Evolutionary conservation across 2,888 invertebrate species (phyloP).

Genomic region (Dicyrtomina minuta): DNA sequence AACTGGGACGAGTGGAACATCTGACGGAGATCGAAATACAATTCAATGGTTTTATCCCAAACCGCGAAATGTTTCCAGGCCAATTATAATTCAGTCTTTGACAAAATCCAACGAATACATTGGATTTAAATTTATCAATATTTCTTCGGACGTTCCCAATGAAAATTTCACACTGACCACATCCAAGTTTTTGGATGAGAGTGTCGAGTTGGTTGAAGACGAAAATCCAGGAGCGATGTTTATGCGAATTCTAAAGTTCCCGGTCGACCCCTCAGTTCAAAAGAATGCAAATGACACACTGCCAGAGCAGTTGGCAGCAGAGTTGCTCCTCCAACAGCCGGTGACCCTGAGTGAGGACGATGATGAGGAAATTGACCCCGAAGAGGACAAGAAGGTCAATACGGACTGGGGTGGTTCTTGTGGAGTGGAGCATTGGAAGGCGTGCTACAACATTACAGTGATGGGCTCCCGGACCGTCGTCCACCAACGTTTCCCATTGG

Average conservation of each 20-base stretch:
- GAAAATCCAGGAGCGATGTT: background rate
- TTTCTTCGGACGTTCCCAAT: background rate
- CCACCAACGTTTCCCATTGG: slow-evolving; percentile 5
- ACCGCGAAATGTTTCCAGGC: background rate
- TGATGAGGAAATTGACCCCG: slow-evolving; percentile 9
- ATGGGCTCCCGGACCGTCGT: slow-evolving; percentile 1
- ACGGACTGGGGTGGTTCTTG: slow-evolving; percentile 27
- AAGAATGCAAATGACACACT: background rate
- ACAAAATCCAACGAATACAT: slow-evolving; percentile 21
- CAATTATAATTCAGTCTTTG: slow-evolving; percentile 14
- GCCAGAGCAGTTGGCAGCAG: background rate
- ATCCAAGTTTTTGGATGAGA: slow-evolving; percentile 6
- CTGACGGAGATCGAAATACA: too few relatives aligned
- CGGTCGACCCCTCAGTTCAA: background rate
- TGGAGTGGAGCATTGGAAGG: slow-evolving; percentile 20
- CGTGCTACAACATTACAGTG: slow-evolving; percentile 26
- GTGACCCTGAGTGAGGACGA: background rate
- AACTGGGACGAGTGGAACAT: too few relatives aligned
- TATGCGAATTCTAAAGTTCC: background rate
- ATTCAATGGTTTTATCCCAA: slow-evolving; percentile 6
- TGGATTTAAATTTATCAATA: slow-evolving; percentile 20
- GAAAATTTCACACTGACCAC: slow-evolving; percentile 4
- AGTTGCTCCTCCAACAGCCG: background rate
- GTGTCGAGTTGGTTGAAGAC: slow-evolving; percentile 15
- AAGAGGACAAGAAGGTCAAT: slow-evolving; percentile 26